Evolutionary conservation across 2,888 invertebrate species (phyloP), one percentile per base, ranked within the genome.

Genomic region (Melieria crassipennis): DNA sequence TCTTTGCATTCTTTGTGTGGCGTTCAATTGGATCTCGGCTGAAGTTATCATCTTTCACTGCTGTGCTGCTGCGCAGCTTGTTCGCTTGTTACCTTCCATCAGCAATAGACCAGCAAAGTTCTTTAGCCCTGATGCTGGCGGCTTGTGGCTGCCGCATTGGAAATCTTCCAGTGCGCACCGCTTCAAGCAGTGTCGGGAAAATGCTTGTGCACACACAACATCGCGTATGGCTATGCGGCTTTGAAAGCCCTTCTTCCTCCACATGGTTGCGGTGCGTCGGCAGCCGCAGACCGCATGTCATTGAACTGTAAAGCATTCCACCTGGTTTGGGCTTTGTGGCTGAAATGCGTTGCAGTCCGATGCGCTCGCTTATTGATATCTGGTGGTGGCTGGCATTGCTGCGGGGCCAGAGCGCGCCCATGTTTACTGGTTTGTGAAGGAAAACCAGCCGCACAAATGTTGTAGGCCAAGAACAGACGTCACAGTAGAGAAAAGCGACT

Each of bases 261-360:
- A n/a, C 45, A 10, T 52, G 11, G 50, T 7, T 50, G 13, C 13
- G 16, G 2, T 7, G 11, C 9, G 11, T 7, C 9, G 11, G 13
- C 52, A n/a, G 13, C 52, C 9, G 45, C 47, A 50, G 67, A n/a
- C 42, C 50, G 52, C 61, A 46, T 66, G 71, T 71, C 71, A 62
- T 63, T 71, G 71, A 71, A 71, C 71, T 71, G 66, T 45, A 62
- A 66, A 50, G 47, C 43, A 62, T 66, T 71, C 66, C 52, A 65
- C 63, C 62, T 5, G 55, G 62, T 66, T 66, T 61, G 61, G 56
- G 45, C 56, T 66, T 71, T 71, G 66, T 48, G 66, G 66, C 71
- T 62, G 62, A 62, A 66, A 71, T 63, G 63, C 71, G 63, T 61
- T 61, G 61, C 42, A 45, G 61, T 42, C 42, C 42, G 42, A 61